phyloP scores from a whole-genome alignment of 2,888 invertebrate species.

The Nephrotoma appendiculata region DNA sequence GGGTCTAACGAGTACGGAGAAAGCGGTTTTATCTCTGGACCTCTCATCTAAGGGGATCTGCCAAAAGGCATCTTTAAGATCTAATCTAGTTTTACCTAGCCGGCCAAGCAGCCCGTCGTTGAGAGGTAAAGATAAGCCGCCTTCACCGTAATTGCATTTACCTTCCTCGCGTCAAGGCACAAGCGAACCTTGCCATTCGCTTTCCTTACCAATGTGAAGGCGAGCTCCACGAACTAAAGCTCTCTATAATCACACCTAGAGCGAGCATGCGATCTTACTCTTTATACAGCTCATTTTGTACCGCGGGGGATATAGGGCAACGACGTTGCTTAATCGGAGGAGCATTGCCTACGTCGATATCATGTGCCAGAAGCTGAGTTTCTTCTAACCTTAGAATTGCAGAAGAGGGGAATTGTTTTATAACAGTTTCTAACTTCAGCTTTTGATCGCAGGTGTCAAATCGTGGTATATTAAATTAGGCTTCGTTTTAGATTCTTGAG shows the following conservation, averaged over 20 bases:
- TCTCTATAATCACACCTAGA: background rate
- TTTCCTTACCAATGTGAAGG: slow-evolving; percentile 18
- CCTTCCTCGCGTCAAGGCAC: slow-evolving; percentile 15
- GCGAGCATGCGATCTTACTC: slow-evolving; percentile 21
- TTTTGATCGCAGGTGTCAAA: background rate
- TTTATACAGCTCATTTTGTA: slow-evolving; percentile 12
- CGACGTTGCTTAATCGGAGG: slow-evolving; percentile 12
- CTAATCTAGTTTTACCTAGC: too few species aligned
- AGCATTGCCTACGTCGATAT: slow-evolving; percentile 13
- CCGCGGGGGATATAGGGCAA: slow-evolving; percentile 13
- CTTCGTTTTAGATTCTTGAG: background rate
- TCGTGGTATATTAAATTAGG: background rate
- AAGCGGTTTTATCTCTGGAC: too few species aligned
- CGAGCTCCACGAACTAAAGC: background rate
- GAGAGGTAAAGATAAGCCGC: slow-evolving; percentile 18
- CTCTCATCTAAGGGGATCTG: too few species aligned
- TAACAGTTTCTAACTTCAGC: too few species aligned
- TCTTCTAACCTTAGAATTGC: too few species aligned
- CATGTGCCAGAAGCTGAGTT: slow-evolving; percentile 7
- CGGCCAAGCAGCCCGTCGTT: slow-evolving; percentile 10
- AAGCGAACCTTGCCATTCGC: slow-evolving; percentile 12
- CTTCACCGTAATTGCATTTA: slow-evolving; percentile 14
- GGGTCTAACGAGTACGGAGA: too few species aligned
- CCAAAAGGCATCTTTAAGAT: too few species aligned
- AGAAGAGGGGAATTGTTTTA: too few species aligned